Evolutionary conservation across 2,888 invertebrate species (phyloP).

Genomic region (Eristalis arbustorum): DNA sequence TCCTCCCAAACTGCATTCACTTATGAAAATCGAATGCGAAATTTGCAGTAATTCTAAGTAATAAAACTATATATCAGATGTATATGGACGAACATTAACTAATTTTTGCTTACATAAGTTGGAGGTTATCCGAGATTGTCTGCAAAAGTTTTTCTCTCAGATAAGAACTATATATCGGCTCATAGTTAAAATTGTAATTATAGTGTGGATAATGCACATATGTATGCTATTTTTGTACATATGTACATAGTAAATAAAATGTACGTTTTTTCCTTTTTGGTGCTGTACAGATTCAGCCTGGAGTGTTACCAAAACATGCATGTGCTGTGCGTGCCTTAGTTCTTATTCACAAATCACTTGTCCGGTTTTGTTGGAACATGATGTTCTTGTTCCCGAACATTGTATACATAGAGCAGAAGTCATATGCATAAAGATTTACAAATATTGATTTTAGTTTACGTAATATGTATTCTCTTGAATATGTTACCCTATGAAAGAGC

Average conservation of each 20-base stretch:
- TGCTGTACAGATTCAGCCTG: not conserved
- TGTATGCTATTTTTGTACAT: not conserved
- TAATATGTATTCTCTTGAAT: not conserved
- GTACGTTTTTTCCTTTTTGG: not conserved
- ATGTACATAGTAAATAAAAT: no score
- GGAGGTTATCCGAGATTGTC: conserved; percentile 35
- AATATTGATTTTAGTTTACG: not conserved
- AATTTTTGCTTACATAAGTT: conserved; percentile 51
- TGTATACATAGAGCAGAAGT: not conserved
- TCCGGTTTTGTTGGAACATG: not conserved
- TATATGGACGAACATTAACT: not conserved
- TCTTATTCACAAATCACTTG: not conserved
- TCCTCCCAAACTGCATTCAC: not conserved
- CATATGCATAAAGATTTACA: not conserved
- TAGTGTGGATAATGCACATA: not conserved
- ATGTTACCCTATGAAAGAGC: not conserved
- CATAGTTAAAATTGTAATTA: not conserved
- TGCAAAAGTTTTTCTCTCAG: not conserved
- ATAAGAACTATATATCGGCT: not conserved
- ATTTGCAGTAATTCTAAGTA: not conserved
- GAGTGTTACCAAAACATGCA: not conserved
- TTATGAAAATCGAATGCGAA: not conserved
- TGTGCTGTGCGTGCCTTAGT: not conserved
- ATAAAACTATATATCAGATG: not conserved
- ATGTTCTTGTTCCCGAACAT: no score